These are phyloP conservation scores for Dicranocentrus wangi DNA, from an alignment of 2,888 invertebrate genomes.

Conservation along the genomic window DNA sequence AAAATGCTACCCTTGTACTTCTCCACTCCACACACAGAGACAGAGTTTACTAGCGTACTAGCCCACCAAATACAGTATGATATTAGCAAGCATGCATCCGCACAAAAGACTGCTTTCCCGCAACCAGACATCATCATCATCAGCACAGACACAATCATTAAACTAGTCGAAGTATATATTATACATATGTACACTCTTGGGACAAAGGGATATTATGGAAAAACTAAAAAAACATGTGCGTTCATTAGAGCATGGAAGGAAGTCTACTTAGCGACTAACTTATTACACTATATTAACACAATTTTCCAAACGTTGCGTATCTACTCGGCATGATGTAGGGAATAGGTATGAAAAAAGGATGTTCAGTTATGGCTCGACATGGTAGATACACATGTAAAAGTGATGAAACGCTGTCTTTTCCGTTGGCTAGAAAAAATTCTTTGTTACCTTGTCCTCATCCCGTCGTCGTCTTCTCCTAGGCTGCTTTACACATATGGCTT, in stretches of 20 bases:
- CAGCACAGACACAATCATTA: too few relatives aligned
- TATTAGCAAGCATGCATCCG: neutral
- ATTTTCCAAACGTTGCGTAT: slow-evolving; percentile 7
- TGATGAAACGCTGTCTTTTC: slow-evolving; percentile 3
- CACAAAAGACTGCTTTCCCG: slow-evolving; percentile 3
- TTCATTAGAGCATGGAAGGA: slow-evolving; percentile 41
- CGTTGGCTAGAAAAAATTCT: slow-evolving; percentile 2
- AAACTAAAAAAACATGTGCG: slow-evolving; percentile 48
- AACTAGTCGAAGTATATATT: too few relatives aligned
- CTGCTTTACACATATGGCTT: slow-evolving; percentile 47
- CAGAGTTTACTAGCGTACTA: neutral
- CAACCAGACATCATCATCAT: neutral
- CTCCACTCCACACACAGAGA: neutral
- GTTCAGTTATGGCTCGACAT: too few relatives aligned
- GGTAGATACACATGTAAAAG: neutral
- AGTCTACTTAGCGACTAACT: neutral
- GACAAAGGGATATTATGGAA: neutral
- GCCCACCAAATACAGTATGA: neutral
- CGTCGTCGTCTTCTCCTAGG: slow-evolving; percentile 24
- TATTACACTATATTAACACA: neutral
- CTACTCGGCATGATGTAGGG: too few relatives aligned
- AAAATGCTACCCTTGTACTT: slow-evolving; percentile 10
- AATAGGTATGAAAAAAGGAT: slow-evolving; percentile 24
- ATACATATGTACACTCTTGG: too few relatives aligned
- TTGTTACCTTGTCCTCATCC: slow-evolving; percentile 20